Evolutionary conservation across 2,113 vertebrate genomes (phyloP), one percentile per base, ranked within the genome.

Genomic region (Crotophaga sulcirostris): DNA sequence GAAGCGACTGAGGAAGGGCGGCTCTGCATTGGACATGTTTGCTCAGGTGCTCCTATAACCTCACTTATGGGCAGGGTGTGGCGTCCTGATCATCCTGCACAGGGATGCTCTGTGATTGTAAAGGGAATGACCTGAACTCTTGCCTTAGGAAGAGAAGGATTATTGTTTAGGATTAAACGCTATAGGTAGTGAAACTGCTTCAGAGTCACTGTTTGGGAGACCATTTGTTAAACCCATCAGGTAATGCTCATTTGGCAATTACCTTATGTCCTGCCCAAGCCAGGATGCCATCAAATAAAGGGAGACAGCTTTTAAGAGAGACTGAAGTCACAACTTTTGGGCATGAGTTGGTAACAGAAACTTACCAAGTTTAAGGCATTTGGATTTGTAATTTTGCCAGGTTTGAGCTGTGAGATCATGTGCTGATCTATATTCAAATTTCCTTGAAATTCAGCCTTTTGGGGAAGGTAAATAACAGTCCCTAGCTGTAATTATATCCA

Each of bases 1-100:
- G 99, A 99, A 40, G 96, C 97, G 52, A 98, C 98, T 3, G 98
- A 99, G 78, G 99, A 99, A 93, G 98, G 97, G 19, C 98, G 98
- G 94, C 95, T 97, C 68, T 99, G 99, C 84, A 95, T 96, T 54
- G 98, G 98, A 84, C 98, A 98, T 2, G 86, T 98, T 25, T 99
- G 99, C 95, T 83, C 97, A 96, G 98, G 98, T 98, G 97, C 78
- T 75, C 33, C 72, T 25, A 7, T 51, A 81, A 84, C 79, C 77
- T 84, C 69, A 31, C 15, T 74, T 55, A 25, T 0, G 28, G 83
- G 80, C 75, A 81, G 67, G 75, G 86, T 64, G 74, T 16, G 29
- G 69, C 6, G 67, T 77, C 25, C 20, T 51, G 44, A 56, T 45
- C 81, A 40, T 89, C 25, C 72, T 58, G 17, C 12, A 70, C 14